A percentile compares a stretch with the other conserved stretches of the same genome.
These are phyloP conservation scores for Cheilosia vernalis DNA, from an alignment of 2,888 invertebrate genomes.

Conservation along the genomic window DNA sequence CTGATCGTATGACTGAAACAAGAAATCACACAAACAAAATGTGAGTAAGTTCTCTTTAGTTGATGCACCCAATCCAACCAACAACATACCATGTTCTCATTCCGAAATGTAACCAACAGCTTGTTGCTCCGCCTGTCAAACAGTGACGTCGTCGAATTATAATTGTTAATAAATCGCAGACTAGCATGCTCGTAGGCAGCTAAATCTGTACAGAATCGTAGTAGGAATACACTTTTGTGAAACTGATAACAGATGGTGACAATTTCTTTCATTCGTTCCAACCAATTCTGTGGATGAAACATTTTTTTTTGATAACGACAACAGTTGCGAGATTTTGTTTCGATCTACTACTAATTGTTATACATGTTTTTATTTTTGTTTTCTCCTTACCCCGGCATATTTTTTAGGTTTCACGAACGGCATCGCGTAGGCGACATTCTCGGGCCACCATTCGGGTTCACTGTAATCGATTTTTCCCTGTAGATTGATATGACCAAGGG, in stretches of 20 bases:
- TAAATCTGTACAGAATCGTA: constrained; percentile 89
- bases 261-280: constrained; percentile 86
- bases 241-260: constrained; percentile 89
- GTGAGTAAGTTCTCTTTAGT: not conserved
- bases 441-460: constrained; percentile 89
- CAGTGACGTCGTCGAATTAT: constrained; percentile 89
- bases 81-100: constrained; percentile 88
- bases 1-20: constrained; percentile 82
- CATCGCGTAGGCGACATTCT: constrained; percentile 86
- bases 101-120: constrained; percentile 89
- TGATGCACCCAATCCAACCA: not conserved
- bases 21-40: constrained; percentile 16
- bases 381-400: constrained; percentile 82
- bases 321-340: not conserved
- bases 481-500: constrained; percentile 86
- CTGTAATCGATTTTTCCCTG: constrained; percentile 82
- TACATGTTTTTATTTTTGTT: constrained; percentile 1
- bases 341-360: not conserved
- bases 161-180: constrained; percentile 88
- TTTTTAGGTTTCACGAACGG: constrained; percentile 86
- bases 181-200: constrained; percentile 87
- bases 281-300: constrained; percentile 84
- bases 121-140: constrained; percentile 87
- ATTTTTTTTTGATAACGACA: constrained; percentile 24
- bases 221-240: constrained; percentile 88